Percentiles rank a stretch among this genome's conserved stretches.
phyloP scores from a whole-genome alignment of 2,888 invertebrate genomes.

The Liposcelis brunnea region DNA sequence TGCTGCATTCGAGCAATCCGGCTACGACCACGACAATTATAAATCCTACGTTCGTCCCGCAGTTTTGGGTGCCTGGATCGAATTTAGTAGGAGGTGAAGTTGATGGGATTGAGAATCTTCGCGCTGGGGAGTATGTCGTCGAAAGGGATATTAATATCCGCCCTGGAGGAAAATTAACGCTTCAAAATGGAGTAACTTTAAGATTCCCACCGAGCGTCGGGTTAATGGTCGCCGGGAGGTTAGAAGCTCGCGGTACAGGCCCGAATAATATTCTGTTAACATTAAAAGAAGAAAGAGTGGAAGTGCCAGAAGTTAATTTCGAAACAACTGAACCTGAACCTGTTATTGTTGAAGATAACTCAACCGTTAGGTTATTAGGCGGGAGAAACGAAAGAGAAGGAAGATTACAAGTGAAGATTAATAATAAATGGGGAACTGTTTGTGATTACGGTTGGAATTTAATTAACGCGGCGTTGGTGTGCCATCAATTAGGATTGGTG shows the following conservation, averaged over 20 bases:
- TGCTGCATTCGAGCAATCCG: constrained; percentile 78
- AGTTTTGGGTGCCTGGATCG: constrained; percentile 50
- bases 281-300: constrained; percentile 46
- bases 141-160: constrained; percentile 86
- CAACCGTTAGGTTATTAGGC: constrained; percentile 18
- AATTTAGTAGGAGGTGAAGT: constrained; percentile 79
- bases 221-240: constrained; percentile 87
- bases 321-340: constrained; percentile 25
- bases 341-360: constrained; percentile 11
- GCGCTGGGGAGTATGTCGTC: constrained; percentile 77
- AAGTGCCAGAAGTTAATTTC: constrained; percentile 29
- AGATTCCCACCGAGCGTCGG: constrained; percentile 83
- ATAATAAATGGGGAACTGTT: constrained; percentile 89
- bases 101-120: constrained; percentile 69
- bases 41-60: constrained; percentile 58
- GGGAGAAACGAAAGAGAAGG: background rate
- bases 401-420: constrained; percentile 45
- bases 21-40: constrained; percentile 66
- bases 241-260: constrained; percentile 63
- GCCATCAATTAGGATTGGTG: constrained; percentile 84
- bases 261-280: constrained; percentile 68
- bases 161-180: constrained; percentile 76
- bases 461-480: constrained; percentile 78
- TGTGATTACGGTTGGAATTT: constrained; percentile 95
- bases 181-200: constrained; percentile 76